A percentile compares a stretch with the other conserved stretches of the same genome.
Evolutionary conservation across 2,113 vertebrate genomes (phyloP).

Genomic region (Hydrochoerus hydrochaeris): DNA sequence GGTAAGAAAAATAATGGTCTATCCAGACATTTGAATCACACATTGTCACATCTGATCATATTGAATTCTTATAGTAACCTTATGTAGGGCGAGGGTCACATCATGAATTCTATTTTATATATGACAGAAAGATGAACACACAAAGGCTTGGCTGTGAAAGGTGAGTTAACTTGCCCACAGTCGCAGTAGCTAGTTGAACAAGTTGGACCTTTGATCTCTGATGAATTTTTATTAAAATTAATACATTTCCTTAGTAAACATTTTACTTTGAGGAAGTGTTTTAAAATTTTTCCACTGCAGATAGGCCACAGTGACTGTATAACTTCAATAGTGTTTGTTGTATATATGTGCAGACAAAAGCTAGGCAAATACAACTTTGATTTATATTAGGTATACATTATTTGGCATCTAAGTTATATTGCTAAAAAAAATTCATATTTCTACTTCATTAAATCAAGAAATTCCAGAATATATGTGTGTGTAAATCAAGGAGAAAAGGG

Average conservation of each 20-base stretch:
- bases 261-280: slow-evolving; percentile 9
- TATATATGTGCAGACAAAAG: background rate
- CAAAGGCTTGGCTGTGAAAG: background rate
- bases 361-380: background rate
- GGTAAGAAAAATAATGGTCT: background rate
- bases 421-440: background rate
- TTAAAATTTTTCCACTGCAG: slow-evolving; percentile 1
- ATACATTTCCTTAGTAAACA: slow-evolving; percentile 30
- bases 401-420: background rate
- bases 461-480: slow-evolving; percentile 46
- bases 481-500: background rate
- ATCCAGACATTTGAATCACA: background rate
- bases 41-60: background rate
- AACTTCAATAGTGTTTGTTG: background rate
- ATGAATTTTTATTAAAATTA: slow-evolving; percentile 54
- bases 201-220: background rate
- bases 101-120: background rate
- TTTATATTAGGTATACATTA: background rate
- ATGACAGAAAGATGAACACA: background rate
- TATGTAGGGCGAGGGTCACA: background rate
- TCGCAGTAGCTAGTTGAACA: background rate
- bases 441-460: slow-evolving; percentile 64
- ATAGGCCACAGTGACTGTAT: background rate
- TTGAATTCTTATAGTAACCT: background rate
- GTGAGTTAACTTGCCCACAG: background rate